Conservation (phyloP, 2,113 vertebrate species). For the Microcebus griseorufus region DNA sequence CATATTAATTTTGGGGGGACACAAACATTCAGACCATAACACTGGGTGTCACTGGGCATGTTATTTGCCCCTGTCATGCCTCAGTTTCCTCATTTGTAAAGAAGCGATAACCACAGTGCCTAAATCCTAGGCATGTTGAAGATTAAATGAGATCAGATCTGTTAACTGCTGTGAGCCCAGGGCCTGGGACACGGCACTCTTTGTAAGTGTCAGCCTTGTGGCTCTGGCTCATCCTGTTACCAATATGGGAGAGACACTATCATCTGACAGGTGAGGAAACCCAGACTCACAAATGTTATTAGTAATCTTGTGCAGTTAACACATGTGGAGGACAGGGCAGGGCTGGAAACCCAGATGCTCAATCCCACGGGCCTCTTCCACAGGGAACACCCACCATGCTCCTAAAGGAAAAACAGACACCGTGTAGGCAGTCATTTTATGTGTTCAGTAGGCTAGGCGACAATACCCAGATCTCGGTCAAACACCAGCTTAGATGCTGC, state of each 20-base stretch:
- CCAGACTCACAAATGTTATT: too few species aligned
- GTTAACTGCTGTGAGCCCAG: neutral
- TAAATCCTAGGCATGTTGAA: neutral
- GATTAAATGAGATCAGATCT: neutral
- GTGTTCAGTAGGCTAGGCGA: neutral
- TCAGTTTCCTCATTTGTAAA: neutral
- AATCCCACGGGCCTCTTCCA: neutral
- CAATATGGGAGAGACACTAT: neutral
- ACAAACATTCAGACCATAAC: neutral
- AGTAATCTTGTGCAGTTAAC: too few species aligned
- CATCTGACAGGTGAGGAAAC: neutral
- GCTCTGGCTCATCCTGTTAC: neutral
- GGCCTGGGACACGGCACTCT: neutral
- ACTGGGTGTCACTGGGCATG: neutral
- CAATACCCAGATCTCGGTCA: neutral
- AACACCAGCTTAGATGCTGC: neutral
- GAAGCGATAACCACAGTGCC: neutral
- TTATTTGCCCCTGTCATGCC: neutral
- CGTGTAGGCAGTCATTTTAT: neutral
- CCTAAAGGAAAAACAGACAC: neutral
- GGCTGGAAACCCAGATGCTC: neutral
- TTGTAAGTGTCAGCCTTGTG: neutral
- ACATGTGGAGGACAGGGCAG: too few species aligned
- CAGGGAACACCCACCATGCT: neutral
- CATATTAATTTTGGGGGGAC: neutral